Evolutionary conservation across 2,797 vertebrate genomes (phyloP).

Genomic region (Lepus oiostolus): DNA sequence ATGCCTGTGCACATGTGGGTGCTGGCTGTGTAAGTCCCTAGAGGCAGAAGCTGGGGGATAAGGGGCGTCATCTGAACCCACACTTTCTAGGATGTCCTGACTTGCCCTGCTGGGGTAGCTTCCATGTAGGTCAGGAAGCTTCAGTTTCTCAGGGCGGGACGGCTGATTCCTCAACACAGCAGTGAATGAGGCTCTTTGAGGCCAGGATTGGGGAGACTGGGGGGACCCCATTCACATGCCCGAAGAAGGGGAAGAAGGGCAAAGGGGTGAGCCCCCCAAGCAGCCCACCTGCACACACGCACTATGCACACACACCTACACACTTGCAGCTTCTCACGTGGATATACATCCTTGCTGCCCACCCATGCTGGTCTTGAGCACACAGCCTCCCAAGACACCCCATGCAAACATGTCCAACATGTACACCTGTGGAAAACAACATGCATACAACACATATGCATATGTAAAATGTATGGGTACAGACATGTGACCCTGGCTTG

Average conservation of each 20-base stretch:
- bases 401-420: neutral
- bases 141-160: conserved; percentile 56
- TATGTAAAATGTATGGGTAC: neutral
- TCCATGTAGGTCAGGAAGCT: conserved; percentile 31
- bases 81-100: conserved; percentile 55
- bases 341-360: too few relatives aligned
- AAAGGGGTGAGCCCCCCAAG: too few relatives aligned
- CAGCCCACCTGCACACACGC: neutral
- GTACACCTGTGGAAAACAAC: neutral
- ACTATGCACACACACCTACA: neutral
- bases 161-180: neutral
- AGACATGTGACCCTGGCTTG: neutral
- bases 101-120: conserved; percentile 36
- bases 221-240: neutral
- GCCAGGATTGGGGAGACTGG: neutral
- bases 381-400: neutral
- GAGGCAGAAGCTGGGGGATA: neutral
- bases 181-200: neutral
- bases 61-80: conserved; percentile 1
- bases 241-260: neutral
- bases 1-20: rapidly evolving
- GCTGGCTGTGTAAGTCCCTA: rapidly evolving
- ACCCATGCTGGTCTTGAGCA: neutral
- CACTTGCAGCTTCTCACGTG: neutral
- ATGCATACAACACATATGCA: neutral